phyloP scores from a whole-genome alignment of 2,888 invertebrate species.

The Leucozona laternaria region DNA sequence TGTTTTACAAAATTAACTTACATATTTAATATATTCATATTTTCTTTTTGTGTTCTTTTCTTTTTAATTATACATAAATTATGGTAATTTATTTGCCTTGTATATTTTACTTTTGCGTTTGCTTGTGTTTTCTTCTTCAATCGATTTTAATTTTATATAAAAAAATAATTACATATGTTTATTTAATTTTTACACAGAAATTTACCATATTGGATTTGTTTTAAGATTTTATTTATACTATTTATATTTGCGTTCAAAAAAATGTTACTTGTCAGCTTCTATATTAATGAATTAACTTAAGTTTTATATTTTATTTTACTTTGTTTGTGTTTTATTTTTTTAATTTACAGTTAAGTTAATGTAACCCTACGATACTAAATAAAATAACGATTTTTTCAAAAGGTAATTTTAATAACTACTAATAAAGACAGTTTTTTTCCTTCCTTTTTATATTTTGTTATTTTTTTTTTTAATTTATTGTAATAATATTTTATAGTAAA shows the following conservation, averaged over 20 bases:
- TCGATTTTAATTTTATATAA: slow-evolving; percentile 59
- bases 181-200: slow-evolving; percentile 35
- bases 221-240: slow-evolving; percentile 36
- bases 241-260: slow-evolving; percentile 32
- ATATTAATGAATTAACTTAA: slow-evolving; percentile 28
- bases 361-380: slow-evolving; percentile 57
- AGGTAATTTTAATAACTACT: slow-evolving; percentile 34
- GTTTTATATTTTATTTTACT: slow-evolving; percentile 6
- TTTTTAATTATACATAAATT: slow-evolving; percentile 15
- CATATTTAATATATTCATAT: slow-evolving; percentile 18
- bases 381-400: slow-evolving; percentile 68
- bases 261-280: slow-evolving; percentile 36
- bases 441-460: not conserved
- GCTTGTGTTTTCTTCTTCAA: slow-evolving; percentile 36
- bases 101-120: slow-evolving; percentile 23
- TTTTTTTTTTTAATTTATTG: slow-evolving; percentile 14
- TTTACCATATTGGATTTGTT: slow-evolving; percentile 21
- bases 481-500: slow-evolving; percentile 44
- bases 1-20: slow-evolving; percentile 63
- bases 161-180: slow-evolving; percentile 74
- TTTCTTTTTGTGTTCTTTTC: slow-evolving; percentile 10
- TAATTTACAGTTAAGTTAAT: slow-evolving; percentile 56
- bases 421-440: slow-evolving; percentile 33
- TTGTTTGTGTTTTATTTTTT: slow-evolving; percentile 16
- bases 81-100: slow-evolving; percentile 39